These are phyloP conservation scores for Drosophila tani DNA, from an alignment of 1,140 invertebrate genomes.

Conservation along the genomic window DNA sequence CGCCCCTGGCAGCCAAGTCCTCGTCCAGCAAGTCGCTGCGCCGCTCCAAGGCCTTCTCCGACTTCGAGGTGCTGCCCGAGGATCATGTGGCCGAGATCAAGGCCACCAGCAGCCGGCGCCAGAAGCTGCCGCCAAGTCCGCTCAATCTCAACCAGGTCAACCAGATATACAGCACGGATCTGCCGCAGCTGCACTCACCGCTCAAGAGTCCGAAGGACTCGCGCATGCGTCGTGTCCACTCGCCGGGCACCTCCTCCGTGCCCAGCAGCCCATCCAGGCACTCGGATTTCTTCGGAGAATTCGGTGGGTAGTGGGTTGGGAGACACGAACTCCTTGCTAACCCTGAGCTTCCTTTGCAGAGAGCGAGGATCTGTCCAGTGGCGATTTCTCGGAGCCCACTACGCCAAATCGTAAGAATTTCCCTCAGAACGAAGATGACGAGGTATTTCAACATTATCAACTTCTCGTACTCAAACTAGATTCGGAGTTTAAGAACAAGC, in stretches of 20 bases:
- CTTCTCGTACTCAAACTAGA: slow-evolving; percentile 89
- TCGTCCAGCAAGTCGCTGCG: slow-evolving; percentile 77
- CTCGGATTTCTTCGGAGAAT: slow-evolving; percentile 87
- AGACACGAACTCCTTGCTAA: neutral
- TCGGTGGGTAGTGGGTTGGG: slow-evolving; percentile 48
- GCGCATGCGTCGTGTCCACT: slow-evolving; percentile 65
- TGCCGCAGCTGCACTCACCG: slow-evolving; percentile 73
- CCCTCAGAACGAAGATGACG: slow-evolving; percentile 84
- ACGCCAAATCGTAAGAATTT: slow-evolving; percentile 78
- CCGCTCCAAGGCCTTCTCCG: slow-evolving; percentile 71
- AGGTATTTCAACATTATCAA: slow-evolving; percentile 87
- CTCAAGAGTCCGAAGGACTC: slow-evolving; percentile 79
- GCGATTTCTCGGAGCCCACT: slow-evolving; percentile 79
- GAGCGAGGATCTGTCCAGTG: slow-evolving; percentile 84
- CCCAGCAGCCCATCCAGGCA: slow-evolving; percentile 89
- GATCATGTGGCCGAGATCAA: slow-evolving; percentile 78
- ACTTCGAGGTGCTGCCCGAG: slow-evolving; percentile 81
- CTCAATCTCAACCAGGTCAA: slow-evolving; percentile 77
- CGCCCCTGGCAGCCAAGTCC: slow-evolving; percentile 63
- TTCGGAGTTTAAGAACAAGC: slow-evolving; percentile 90
- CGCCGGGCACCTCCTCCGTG: slow-evolving; percentile 86
- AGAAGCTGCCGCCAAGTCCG: slow-evolving; percentile 74
- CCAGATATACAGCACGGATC: slow-evolving; percentile 74
- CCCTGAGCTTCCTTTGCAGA: slow-evolving; percentile 47
- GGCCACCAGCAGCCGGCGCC: slow-evolving; percentile 54